Percentiles rank a stretch among this genome's conserved stretches.
Evolutionary conservation across 2,797 vertebrate genomes (phyloP).

Genomic region (Schizothorax lantsangensis): DNA sequence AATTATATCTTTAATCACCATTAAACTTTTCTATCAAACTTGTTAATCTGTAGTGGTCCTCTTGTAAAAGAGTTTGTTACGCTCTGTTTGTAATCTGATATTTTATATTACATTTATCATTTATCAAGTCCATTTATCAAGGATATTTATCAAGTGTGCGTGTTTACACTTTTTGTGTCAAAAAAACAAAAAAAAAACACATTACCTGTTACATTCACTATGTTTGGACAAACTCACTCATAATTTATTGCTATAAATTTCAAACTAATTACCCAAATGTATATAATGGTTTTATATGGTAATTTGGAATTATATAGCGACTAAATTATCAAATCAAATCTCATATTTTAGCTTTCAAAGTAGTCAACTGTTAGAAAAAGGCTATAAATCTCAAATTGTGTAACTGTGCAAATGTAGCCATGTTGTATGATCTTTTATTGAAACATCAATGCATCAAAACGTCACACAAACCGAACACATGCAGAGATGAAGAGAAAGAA

Average conservation of each 20-base stretch:
- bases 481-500: constrained; percentile 18
- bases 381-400: neutral
- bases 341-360: neutral
- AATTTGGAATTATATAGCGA: neutral
- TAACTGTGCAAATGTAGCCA: neutral
- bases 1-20: neutral
- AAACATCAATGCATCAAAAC: neutral
- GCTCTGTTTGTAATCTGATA: no score
- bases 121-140: no score
- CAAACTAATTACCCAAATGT: neutral
- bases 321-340: neutral
- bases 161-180: neutral
- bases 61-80: no score
- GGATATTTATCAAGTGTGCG: neutral
- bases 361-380: neutral
- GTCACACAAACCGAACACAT: neutral
- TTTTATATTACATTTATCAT: neutral
- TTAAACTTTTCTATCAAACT: no score
- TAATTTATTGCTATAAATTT: neutral
- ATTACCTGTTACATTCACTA: neutral
- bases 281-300: neutral
- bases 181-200: neutral
- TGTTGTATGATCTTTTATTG: neutral
- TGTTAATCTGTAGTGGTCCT: no score
- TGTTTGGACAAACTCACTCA: neutral